Percentiles rank a stretch among this genome's conserved stretches.
These are phyloP conservation scores for Thera obeliscata DNA, from an alignment of 2,888 invertebrate genomes.

Conservation along the genomic window DNA sequence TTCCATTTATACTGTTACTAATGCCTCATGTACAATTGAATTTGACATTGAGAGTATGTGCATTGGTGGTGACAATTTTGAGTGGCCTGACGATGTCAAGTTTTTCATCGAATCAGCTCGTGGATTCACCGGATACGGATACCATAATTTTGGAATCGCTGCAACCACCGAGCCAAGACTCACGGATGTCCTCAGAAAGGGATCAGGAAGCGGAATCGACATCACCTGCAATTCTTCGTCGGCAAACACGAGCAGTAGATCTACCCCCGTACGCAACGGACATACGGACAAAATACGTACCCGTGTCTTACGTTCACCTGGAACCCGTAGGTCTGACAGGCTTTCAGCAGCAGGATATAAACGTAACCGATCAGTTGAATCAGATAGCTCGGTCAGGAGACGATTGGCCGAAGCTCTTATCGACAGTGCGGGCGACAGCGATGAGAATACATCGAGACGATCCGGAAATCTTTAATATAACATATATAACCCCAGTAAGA, in stretches of 20 bases:
- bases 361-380: slow-evolving; percentile 1
- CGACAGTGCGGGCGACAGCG: background rate
- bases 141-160: background rate
- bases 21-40: background rate
- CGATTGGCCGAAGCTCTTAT: background rate
- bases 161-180: background rate
- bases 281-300: background rate
- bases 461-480: background rate
- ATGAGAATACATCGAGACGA: background rate
- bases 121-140: background rate
- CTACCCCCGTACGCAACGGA: background rate
- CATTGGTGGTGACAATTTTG: background rate
- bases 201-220: background rate
- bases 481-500: too few relatives aligned
- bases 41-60: slow-evolving; percentile 1
- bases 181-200: background rate
- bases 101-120: background rate
- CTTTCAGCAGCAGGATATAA: background rate
- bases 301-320: background rate
- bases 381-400: background rate
- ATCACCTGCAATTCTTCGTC: background rate
- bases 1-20: background rate
- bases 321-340: background rate
- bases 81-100: slow-evolving; percentile 1
- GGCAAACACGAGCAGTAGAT: background rate